phyloP scores from a whole-genome alignment of 2,797 vertebrate genomes.

The Jordanella pulchra region DNA sequence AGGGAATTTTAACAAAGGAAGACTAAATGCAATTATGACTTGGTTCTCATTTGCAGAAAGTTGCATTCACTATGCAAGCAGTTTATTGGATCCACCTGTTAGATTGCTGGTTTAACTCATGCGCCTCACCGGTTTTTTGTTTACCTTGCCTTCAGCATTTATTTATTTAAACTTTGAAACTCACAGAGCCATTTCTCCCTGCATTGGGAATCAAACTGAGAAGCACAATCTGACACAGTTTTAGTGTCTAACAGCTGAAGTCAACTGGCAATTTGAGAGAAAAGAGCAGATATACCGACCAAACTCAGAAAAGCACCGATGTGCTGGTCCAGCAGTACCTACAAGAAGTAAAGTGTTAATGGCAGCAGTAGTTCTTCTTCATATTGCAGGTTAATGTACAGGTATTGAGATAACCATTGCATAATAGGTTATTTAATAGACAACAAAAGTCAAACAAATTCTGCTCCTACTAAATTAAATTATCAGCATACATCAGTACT shows the following conservation, averaged over 20 bases:
- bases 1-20: no score
- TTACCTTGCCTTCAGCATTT: no score
- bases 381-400: neutral
- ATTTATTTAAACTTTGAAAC: no score
- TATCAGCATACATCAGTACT: neutral
- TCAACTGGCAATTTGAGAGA: neutral
- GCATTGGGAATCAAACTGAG: no score
- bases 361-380: neutral
- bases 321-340: neutral
- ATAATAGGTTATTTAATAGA: neutral
- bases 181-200: no score
- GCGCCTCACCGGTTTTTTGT: no score
- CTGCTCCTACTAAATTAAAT: neutral
- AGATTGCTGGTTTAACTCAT: no score
- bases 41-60: no score
- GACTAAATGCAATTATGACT: no score
- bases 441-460: neutral
- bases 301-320: no score
- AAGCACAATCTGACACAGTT: neutral
- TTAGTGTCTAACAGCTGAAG: neutral
- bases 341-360: neutral
- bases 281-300: neutral
- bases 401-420: neutral
- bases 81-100: no score
- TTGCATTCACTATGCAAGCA: no score